A percentile compares a stretch with the other conserved stretches of the same genome.
These are phyloP conservation scores for Neoitamus cyanurus DNA, from an alignment of 2,888 invertebrate species.

Conservation along the genomic window DNA sequence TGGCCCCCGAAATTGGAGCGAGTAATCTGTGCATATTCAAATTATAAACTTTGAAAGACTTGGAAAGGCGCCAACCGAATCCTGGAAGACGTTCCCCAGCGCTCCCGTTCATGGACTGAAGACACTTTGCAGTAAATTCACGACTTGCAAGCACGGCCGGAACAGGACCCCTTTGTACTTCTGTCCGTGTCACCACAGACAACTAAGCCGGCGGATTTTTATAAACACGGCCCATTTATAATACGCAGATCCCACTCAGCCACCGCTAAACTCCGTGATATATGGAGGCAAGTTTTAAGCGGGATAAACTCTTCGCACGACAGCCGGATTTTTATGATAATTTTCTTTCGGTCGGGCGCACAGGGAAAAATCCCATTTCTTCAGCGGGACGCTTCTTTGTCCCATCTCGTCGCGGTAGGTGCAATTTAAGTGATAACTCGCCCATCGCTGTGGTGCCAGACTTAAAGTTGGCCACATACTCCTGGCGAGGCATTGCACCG, in stretches of 20 bases:
- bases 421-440: background rate
- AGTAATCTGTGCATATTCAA: slow-evolving; percentile 32
- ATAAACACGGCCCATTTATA: slow-evolving; percentile 23
- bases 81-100: background rate
- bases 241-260: background rate
- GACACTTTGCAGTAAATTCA: slow-evolving; percentile 11
- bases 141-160: background rate
- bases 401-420: background rate
- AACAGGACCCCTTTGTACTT: background rate
- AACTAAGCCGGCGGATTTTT: slow-evolving; percentile 26
- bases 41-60: slow-evolving; percentile 29
- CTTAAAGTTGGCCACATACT: background rate
- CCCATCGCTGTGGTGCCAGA: no score
- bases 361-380: background rate
- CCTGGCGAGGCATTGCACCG: background rate
- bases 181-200: background rate
- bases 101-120: background rate
- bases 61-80: slow-evolving; percentile 4
- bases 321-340: background rate
- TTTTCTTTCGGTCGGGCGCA: background rate
- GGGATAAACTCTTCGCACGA: background rate
- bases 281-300: slow-evolving; percentile 17
- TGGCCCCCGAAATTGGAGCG: slow-evolving; percentile 2
- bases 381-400: background rate
- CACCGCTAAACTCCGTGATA: background rate